These are phyloP conservation scores for Ectemnius lituratus DNA, from an alignment of 2,888 invertebrate species.

Conservation along the genomic window DNA sequence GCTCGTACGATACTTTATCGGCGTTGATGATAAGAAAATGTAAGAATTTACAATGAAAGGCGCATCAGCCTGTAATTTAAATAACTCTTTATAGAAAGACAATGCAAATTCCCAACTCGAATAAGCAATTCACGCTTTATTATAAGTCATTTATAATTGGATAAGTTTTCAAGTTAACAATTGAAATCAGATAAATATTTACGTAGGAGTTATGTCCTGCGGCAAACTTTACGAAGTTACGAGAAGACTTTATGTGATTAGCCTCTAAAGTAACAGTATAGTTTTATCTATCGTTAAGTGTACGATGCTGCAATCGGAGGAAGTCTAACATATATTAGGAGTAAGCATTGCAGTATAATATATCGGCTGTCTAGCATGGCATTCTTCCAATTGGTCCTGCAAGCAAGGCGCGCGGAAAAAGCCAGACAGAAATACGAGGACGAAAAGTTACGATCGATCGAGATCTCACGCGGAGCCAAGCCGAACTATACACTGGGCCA, in stretches of 20 bases:
- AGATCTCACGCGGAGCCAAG: slow-evolving; percentile 76
- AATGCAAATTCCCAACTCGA: too few relatives aligned
- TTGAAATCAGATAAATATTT: too few relatives aligned
- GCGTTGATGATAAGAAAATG: slow-evolving; percentile 7
- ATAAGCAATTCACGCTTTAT: too few relatives aligned
- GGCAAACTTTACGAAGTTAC: too few relatives aligned
- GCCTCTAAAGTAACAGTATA: too few relatives aligned
- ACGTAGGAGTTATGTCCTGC: too few relatives aligned
- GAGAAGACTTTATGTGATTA: too few relatives aligned
- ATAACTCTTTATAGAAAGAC: too few relatives aligned
- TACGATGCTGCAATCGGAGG: not conserved
- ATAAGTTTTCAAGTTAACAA: too few relatives aligned
- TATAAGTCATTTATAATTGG: too few relatives aligned
- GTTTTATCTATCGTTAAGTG: not conserved
- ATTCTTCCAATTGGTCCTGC: slow-evolving; percentile 80
- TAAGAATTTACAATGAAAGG: not conserved
- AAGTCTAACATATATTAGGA: not conserved
- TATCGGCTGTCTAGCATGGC: slow-evolving; percentile 76
- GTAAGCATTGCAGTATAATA: slow-evolving; percentile 11
- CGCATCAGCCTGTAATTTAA: too few relatives aligned
- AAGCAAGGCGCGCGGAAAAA: slow-evolving; percentile 80
- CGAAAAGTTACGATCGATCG: slow-evolving; percentile 81
- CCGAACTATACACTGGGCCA: slow-evolving; percentile 78
- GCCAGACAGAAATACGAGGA: slow-evolving; percentile 79
- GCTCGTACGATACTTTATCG: slow-evolving; percentile 41